Percentiles rank a stretch among this genome's conserved stretches.
Conservation (phyloP, 1,140 invertebrate genomes). For the Nymphalis io region DNA sequence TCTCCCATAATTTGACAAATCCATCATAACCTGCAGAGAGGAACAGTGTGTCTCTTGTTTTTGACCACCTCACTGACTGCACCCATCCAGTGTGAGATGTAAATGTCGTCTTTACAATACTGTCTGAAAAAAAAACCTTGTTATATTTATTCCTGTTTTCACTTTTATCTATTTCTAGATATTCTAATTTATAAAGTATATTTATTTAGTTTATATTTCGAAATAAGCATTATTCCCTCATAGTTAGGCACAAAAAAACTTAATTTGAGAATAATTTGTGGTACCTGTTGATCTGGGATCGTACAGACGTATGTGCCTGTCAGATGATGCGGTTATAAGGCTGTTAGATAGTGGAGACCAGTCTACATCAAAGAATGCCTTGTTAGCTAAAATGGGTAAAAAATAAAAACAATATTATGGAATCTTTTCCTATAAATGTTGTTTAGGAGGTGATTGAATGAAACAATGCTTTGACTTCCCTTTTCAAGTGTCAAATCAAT, state of each 20-base stretch:
- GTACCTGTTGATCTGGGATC: slow-evolving; percentile 93
- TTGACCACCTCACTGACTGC: slow-evolving; percentile 93
- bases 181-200: too few relatives aligned
- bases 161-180: too few relatives aligned
- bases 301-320: slow-evolving; percentile 93
- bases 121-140: slow-evolving; percentile 82
- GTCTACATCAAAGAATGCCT: slow-evolving; percentile 94
- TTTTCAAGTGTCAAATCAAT: too few relatives aligned
- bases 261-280: neutral
- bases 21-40: slow-evolving; percentile 96
- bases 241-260: too few relatives aligned
- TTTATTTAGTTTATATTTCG: too few relatives aligned
- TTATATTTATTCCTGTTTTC: neutral
- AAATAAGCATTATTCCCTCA: too few relatives aligned
- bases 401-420: slow-evolving; percentile 17
- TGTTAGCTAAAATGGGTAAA: slow-evolving; percentile 82
- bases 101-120: slow-evolving; percentile 92
- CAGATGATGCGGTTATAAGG: slow-evolving; percentile 93
- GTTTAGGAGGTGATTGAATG: too few relatives aligned
- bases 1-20: slow-evolving; percentile 97
- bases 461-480: too few relatives aligned
- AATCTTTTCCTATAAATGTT: slow-evolving; percentile 13
- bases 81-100: slow-evolving; percentile 97
- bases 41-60: slow-evolving; percentile 91
- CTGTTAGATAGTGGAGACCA: slow-evolving; percentile 89